Percentiles rank a stretch among this genome's conserved stretches.
These are phyloP conservation scores for Diogma glabrata DNA, from an alignment of 2,888 invertebrate species.

Conservation along the genomic window DNA sequence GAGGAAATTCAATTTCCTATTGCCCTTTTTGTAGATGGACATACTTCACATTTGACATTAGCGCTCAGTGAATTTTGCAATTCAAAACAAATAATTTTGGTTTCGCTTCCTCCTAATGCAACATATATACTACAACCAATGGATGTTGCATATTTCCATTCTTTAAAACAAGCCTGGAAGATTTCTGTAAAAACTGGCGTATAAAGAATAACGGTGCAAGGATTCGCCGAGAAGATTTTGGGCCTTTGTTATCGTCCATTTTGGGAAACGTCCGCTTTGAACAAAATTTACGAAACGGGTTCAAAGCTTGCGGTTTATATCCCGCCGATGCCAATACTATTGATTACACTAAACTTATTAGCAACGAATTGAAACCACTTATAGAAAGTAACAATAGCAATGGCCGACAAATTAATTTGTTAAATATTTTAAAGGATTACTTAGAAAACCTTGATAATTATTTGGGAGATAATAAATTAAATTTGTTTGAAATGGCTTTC, in stretches of 20 bases:
- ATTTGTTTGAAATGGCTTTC: neutral
- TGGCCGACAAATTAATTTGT: neutral
- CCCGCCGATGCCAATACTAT: neutral
- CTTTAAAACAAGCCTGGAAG: slow-evolving; percentile 26
- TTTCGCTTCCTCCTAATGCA: neutral
- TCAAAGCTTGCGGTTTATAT: neutral
- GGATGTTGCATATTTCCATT: slow-evolving; percentile 29
- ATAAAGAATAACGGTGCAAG: slow-evolving; percentile 10
- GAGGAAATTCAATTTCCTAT: slow-evolving; percentile 27
- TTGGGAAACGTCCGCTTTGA: too few species aligned
- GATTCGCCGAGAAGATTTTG: neutral
- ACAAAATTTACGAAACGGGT: neutral
- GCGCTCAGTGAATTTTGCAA: neutral
- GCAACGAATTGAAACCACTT: neutral
- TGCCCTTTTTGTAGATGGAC: slow-evolving; percentile 18
- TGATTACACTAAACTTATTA: neutral
- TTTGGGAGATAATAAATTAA: neutral
- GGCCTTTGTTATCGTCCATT: neutral
- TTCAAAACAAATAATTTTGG: neutral
- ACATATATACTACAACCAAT: slow-evolving; percentile 30
- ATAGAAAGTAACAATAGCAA: neutral
- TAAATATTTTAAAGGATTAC: neutral
- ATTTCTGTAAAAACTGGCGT: slow-evolving; percentile 20
- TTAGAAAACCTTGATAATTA: neutral
- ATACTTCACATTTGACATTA: neutral